Evolutionary conservation across 2,888 invertebrate species (phyloP).

Genomic region (Lamproptera curius): DNA sequence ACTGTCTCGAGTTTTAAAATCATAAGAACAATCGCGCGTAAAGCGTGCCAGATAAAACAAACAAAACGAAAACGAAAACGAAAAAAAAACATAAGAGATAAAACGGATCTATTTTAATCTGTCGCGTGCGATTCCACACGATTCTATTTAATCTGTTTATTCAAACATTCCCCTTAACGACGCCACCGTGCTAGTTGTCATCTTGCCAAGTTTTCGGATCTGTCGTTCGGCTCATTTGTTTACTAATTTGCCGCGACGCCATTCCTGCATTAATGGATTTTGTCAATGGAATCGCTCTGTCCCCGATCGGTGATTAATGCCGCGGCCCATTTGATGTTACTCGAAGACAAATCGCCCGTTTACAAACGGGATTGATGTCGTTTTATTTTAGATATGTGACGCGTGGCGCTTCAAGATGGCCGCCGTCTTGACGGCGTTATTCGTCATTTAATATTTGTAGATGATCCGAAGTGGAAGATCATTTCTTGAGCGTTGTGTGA

Average conservation of each 20-base stretch:
- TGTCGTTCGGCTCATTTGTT: constrained; percentile 74
- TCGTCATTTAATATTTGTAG: constrained; percentile 8
- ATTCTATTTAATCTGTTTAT: constrained; percentile 21
- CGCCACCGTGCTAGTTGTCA: constrained; percentile 49
- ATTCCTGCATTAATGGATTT: constrained; percentile 69
- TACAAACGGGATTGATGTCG: constrained; percentile 22
- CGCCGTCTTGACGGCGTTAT: constrained; percentile 2
- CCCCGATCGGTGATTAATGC: constrained; percentile 42
- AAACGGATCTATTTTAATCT: constrained; percentile 12
- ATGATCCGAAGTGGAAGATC: neutral
- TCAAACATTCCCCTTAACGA: constrained; percentile 28
- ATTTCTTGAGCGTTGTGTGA: no score
- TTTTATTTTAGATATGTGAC: constrained; percentile 29
- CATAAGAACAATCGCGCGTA: no score
- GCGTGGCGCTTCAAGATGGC: constrained; percentile 7
- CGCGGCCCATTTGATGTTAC: constrained; percentile 61
- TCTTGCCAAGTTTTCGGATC: constrained; percentile 65
- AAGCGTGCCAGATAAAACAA: no score
- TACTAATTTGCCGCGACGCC: constrained; percentile 64
- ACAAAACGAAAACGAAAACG: no score
- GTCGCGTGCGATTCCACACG: constrained; percentile 11
- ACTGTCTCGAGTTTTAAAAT: no score
- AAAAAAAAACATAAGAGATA: neutral
- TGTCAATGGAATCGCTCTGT: constrained; percentile 63
- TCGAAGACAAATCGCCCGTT: constrained; percentile 57